A percentile compares a stretch with the other conserved stretches of the same genome.
phyloP scores from a whole-genome alignment of 2,888 invertebrate genomes.

The Leptopterna dolabrata region DNA sequence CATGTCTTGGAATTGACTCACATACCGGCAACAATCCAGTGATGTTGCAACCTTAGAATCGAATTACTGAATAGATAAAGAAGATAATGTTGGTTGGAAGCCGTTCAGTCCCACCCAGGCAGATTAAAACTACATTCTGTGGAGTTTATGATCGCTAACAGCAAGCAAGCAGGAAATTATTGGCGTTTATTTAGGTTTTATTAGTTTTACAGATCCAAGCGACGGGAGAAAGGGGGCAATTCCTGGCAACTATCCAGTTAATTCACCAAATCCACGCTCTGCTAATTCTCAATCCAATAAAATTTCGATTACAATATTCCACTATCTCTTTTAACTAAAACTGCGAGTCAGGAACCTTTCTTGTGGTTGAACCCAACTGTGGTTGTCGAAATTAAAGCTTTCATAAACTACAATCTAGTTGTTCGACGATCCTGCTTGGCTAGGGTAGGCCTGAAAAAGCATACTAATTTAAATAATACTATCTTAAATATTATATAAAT shows the following conservation, averaged over 20 bases:
- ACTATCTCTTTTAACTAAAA: too few species aligned
- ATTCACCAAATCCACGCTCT: not conserved
- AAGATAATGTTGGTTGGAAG: not conserved
- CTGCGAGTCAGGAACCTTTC: too few species aligned
- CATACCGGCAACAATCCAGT: not conserved
- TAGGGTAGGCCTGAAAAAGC: too few species aligned
- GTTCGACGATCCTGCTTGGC: too few species aligned
- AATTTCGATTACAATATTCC: too few species aligned
- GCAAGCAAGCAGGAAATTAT: not conserved
- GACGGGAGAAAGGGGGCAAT: not conserved
- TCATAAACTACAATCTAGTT: too few species aligned
- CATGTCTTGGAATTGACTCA: not conserved
- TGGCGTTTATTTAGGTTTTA: not conserved
- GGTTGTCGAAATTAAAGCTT: too few species aligned
- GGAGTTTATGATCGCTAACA: not conserved
- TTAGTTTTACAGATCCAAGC: not conserved
- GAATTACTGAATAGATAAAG: not conserved
- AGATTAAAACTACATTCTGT: not conserved
- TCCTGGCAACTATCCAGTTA: not conserved
- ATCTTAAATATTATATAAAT: too few species aligned
- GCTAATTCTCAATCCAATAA: too few species aligned
- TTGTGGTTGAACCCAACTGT: too few species aligned
- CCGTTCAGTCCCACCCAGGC: not conserved
- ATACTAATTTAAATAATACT: too few species aligned
- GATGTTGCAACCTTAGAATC: not conserved